Base-by-base conservation (phyloP, 2,797 vertebrate species). In the Channallabes apus region DNA sequence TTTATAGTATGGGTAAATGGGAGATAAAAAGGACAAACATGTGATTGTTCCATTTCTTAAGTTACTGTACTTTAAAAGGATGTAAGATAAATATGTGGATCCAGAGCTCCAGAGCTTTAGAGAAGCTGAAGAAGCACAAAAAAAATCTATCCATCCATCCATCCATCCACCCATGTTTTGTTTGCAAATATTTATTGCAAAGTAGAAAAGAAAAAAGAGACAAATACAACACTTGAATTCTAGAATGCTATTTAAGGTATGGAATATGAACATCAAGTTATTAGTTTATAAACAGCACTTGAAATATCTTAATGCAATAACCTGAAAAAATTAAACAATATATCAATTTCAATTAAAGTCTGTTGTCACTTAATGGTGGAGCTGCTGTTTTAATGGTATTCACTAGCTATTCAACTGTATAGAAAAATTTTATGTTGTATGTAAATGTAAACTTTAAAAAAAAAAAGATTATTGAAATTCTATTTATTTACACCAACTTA, bases 201-300 rank as follows among this genome's bases (percentile, higher is more conserved):
- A 24, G 41, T 12, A 41, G 4, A 14, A 24, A 41, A 41, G 4
- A 58, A 18, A 58, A 3, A 18, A 15, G 17, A 69, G 18, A 38
- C 32, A 35, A 38, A 38, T 41, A 71, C 24, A 22, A 22, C 68
- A 24, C 9, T 12, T 41, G 4, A 20, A 41, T 71, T 24, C 68
- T 41, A 71, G 35, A 14, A 22, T 41, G 68, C 20, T 6, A 41
- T 24, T 71, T 41, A 71, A 41, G 38, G 20, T 71, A 24, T 73
- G 27, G 71, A 51, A 73, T 51, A 73, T 51, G 71, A 46, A 51
- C 51, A 73, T 73, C 11, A 72, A 72, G 69, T 46, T 72, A 72
- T 46, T 72, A 72, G 38, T 46, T 72, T 72, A 46, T 72, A 72
- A 12, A 22, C 38, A 46, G 67, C 18, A 38, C 18, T 22, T 18